Conservation (phyloP, 2,888 invertebrate species). For the Chironomus tentans region DNA sequence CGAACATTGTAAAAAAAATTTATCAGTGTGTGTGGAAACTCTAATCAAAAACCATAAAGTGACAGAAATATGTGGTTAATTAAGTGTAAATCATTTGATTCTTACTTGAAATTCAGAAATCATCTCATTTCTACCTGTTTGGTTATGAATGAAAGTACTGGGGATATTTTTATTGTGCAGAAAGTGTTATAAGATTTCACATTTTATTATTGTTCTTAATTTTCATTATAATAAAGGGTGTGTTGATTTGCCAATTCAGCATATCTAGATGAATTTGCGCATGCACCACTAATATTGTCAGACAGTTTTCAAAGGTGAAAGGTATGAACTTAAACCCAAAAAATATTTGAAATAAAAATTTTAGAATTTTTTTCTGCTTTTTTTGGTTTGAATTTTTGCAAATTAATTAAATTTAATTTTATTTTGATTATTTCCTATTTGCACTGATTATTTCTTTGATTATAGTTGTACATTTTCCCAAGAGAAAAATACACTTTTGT, state of each 20-base stretch:
- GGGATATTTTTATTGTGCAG: not conserved
- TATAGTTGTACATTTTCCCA: too few relatives aligned
- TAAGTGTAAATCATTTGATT: conserved; percentile 8
- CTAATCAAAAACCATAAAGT: not conserved
- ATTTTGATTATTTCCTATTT: too few relatives aligned
- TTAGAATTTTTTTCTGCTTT: not conserved
- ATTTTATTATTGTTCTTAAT: not conserved
- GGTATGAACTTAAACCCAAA: not conserved
- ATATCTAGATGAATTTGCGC: not conserved
- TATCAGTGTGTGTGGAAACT: not conserved
- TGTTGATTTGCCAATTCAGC: conserved; percentile 5
- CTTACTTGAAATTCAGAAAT: not conserved
- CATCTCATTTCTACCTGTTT: not conserved
- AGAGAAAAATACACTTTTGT: too few relatives aligned
- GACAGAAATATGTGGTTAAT: conserved; percentile 8
- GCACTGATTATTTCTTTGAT: too few relatives aligned
- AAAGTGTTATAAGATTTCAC: not conserved
- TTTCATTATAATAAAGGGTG: conserved; percentile 19
- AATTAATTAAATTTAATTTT: too few relatives aligned
- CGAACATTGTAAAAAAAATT: not conserved
- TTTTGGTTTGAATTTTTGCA: not conserved
- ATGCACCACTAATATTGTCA: not conserved
- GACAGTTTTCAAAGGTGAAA: not conserved
- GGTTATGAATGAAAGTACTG: not conserved
- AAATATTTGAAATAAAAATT: too few relatives aligned